Conservation (phyloP, 2,888 invertebrate species). For the Sacculina carcini region DNA sequence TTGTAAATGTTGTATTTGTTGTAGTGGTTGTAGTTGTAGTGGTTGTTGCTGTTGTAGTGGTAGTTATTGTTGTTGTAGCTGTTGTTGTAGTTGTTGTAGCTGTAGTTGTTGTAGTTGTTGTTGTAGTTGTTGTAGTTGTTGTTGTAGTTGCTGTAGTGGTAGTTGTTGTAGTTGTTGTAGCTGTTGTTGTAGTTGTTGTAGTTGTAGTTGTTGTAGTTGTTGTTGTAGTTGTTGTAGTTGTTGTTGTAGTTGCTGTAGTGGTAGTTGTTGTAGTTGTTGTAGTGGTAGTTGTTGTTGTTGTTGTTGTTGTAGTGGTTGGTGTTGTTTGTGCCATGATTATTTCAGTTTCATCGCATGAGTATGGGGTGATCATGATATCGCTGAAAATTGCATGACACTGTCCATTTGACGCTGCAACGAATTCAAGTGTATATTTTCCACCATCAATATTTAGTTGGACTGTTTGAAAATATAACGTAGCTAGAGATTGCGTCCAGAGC, state of each 20-base stretch:
- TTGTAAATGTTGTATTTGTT: too few relatives aligned
- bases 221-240: conserved; percentile 6
- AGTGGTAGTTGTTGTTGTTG: conserved; percentile 5
- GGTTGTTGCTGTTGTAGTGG: background rate
- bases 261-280: conserved; percentile 4
- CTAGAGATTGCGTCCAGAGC: too few relatives aligned
- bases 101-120: background rate
- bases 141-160: background rate
- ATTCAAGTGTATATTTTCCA: too few relatives aligned
- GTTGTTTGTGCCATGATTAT: conserved; percentile 2
- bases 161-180: conserved; percentile 5
- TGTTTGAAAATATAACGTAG: too few relatives aligned
- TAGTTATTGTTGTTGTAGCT: background rate
- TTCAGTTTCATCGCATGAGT: too few relatives aligned
- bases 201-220: conserved; percentile 6
- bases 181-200: conserved; percentile 6
- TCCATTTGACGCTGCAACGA: too few relatives aligned
- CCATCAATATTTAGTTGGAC: too few relatives aligned
- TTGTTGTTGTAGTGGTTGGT: conserved; percentile 9
- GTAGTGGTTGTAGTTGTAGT: background rate
- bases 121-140: too few relatives aligned
- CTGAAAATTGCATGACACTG: too few relatives aligned
- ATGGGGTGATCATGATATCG: too few relatives aligned
- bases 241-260: conserved; percentile 2
- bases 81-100: background rate